Evolutionary conservation across 2,888 invertebrate genomes (phyloP).

Genomic region (Carterocephalus palaemon): DNA sequence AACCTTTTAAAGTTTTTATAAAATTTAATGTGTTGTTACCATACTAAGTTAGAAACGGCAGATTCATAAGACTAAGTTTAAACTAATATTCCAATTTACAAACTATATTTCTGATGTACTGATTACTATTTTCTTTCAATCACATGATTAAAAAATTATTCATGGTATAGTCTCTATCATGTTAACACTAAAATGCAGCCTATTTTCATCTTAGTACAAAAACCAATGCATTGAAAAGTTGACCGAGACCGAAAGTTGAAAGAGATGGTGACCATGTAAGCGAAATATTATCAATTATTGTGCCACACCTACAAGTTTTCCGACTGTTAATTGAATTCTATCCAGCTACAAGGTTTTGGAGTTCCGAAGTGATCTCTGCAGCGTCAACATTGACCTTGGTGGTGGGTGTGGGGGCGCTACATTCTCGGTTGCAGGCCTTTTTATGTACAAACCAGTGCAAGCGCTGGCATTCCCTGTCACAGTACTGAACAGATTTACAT

Average conservation of each 20-base stretch:
- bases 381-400: constrained; percentile 61
- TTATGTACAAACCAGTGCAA: constrained; percentile 96
- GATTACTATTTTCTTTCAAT: too few species aligned
- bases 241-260: too few species aligned
- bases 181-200: constrained; percentile 2
- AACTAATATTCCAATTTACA: too few species aligned
- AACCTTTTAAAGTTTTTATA: constrained; percentile 3
- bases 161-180: too few species aligned
- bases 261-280: constrained; percentile 16
- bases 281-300: constrained; percentile 14
- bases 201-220: constrained; percentile 8
- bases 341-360: constrained; percentile 72
- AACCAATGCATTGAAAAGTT: constrained; percentile 8
- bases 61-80: too few species aligned
- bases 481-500: constrained; percentile 96
- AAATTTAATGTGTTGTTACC: not conserved
- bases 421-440: constrained; percentile 86
- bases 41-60: too few species aligned
- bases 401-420: constrained; percentile 53
- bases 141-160: too few species aligned
- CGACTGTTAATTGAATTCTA: constrained; percentile 36
- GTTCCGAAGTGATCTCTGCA: constrained; percentile 69
- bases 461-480: constrained; percentile 95
- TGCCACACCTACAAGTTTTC: constrained; percentile 16
- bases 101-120: too few species aligned